Percentiles rank a stretch among this genome's conserved stretches.
Evolutionary conservation across 2,888 invertebrate genomes (phyloP).

Genomic region (Dynastes grantii): DNA sequence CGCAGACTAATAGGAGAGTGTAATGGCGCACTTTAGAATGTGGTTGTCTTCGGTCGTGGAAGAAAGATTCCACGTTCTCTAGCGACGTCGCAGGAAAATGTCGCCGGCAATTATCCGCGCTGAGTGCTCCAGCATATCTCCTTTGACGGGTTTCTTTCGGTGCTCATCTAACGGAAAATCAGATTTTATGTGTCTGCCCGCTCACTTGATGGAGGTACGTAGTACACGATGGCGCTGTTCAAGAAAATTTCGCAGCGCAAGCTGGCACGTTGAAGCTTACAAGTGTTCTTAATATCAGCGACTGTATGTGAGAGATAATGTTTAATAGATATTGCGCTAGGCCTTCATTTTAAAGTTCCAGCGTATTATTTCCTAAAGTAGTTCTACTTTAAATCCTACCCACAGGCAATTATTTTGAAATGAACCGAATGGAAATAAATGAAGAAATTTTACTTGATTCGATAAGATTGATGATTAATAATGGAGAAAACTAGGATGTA

Average conservation of each 20-base stretch:
- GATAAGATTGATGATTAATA: too few relatives aligned
- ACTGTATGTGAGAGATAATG: not conserved
- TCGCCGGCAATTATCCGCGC: constrained; percentile 45
- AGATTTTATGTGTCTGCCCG: constrained; percentile 31
- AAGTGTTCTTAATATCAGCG: constrained; percentile 8
- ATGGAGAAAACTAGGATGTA: too few relatives aligned
- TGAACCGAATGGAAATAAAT: not conserved
- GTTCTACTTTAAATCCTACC: not conserved
- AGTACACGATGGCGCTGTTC: not conserved
- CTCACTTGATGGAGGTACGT: constrained; percentile 21
- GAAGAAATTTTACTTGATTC: too few relatives aligned
- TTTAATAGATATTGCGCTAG: constrained; percentile 3
- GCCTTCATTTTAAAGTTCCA: not conserved
- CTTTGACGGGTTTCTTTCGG: constrained; percentile 37
- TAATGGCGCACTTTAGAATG: constrained; percentile 63
- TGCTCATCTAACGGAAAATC: constrained; percentile 28
- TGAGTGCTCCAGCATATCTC: constrained; percentile 38
- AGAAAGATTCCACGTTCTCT: constrained; percentile 62
- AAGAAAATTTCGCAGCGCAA: constrained; percentile 25
- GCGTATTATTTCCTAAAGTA: not conserved
- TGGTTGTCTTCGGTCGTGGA: constrained; percentile 57
- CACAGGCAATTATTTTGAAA: not conserved
- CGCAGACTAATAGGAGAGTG: constrained; percentile 63
- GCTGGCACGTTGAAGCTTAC: not conserved
- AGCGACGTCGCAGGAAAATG: constrained; percentile 28